These are phyloP conservation scores for Melanotaenia nigrans DNA, from an alignment of 2,797 vertebrate genomes.

Conservation along the genomic window DNA sequence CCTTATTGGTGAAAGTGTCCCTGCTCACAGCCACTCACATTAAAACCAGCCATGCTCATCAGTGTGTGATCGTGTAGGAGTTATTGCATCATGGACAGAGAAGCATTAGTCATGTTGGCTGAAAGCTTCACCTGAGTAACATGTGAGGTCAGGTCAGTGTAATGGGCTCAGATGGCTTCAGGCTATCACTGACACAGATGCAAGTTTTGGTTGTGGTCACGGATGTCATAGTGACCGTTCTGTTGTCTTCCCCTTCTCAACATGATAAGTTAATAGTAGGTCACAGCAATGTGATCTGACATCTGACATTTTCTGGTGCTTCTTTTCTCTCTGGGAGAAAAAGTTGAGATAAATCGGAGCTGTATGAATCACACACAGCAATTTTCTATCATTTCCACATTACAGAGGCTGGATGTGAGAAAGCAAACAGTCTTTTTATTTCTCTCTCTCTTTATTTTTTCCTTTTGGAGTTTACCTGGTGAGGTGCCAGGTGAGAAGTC, in stretches of 20 bases:
- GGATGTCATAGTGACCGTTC: conserved; percentile 9
- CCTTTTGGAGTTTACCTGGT: not conserved
- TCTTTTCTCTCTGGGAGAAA: not conserved
- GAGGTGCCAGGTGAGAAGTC: too few species aligned
- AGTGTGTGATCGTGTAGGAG: not conserved
- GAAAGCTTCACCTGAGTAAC: conserved; percentile 30
- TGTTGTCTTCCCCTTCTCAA: not conserved
- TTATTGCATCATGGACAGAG: conserved; percentile 1
- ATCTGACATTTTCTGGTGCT: not conserved
- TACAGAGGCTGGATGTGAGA: too few species aligned
- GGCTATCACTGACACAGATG: conserved; percentile 38
- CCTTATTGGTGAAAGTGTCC: conserved; percentile 11
- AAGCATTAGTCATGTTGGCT: conserved; percentile 27
- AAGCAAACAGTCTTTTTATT: too few species aligned
- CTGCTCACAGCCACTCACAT: not conserved
- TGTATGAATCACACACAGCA: too few species aligned
- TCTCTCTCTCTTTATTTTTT: not conserved
- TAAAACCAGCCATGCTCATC: conserved; percentile 9
- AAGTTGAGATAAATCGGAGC: too few species aligned
- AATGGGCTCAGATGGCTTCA: conserved; percentile 8
- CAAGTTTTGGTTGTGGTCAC: conserved; percentile 1
- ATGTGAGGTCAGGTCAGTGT: not conserved
- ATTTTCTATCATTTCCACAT: too few species aligned
- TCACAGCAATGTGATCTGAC: not conserved
- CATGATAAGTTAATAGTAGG: not conserved